Base-by-base conservation (phyloP, 2,888 invertebrate species). In the Napeogenes sylphis region DNA sequence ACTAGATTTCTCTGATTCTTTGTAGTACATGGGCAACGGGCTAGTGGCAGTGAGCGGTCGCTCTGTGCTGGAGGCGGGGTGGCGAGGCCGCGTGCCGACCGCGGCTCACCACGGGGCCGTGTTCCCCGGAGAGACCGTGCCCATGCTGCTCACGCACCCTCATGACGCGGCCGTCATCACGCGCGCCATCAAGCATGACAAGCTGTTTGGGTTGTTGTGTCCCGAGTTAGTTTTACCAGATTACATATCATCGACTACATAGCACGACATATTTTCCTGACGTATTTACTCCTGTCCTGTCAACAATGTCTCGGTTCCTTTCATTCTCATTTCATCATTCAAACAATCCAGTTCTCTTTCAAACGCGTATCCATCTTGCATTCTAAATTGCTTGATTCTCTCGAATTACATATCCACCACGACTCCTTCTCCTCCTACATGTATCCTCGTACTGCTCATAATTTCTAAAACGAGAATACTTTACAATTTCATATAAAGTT, bases 91-190 rank as follows among this genome's bases (percentile, higher is more conserved):
- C 8, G 77, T 90, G 72, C 83, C 87, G 2, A 83, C 74, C 66
- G 66, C 78, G 68, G 81, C 81, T 55, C 86, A 87, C 73, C 81
- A 79, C 64, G 82, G 83, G 42, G 79, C 80, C 45, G 84, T 91
- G 73, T 91, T 90, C 76, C 91, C 91, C 2, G 91, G 91, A 8
- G 90, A 91, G 78, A 85, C 83, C 0, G 85, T 91, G 70, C 91
- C 91, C 65, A 82, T 91, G 85, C 74, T 89, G 70, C 75, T 90
- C 68, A 72, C 75, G 32, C 71, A 81, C 68, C 63, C 70, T 0
- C 70, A 73, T 51, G 83, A 85, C 65, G 77, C 78, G 2, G 67
- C 66, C 12, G 55, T 79, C n/a, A 72, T 85, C 10, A 63, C 70
- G 1, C 57, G 68, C 3, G 77, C 79, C 54, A 77, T 89, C 55